Evolutionary conservation across 1,140 invertebrate species (phyloP), one percentile per base, ranked within the genome.

Genomic region (Leptinotarsa texana): DNA sequence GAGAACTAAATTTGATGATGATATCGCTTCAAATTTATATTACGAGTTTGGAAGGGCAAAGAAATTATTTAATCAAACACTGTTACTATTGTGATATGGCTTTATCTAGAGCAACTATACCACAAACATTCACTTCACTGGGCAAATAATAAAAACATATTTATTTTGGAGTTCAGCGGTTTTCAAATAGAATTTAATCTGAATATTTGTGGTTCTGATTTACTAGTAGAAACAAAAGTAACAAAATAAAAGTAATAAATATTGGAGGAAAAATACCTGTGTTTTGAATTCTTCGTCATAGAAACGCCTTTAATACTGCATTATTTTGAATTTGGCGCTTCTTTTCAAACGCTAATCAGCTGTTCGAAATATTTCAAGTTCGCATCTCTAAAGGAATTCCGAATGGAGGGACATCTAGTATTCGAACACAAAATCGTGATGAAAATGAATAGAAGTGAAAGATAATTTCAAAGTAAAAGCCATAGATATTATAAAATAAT

Each of bases 41-140:
- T 5, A 13, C 21, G 13, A 24, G 18, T 24, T 3, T 17, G 13
- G 49, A 71, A 49, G 51, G 48, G 22, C 21, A 49, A 21, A 33
- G 22, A 3, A 49, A 71, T 71, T 71, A 71, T 49, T 71, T 71
- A 62, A 71, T 71, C 69, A 49, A 71, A 62, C n/a, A 71, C 22
- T 62, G 11, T 42, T 17, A 15, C 42, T 33, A 68, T 49, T 68
- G 42, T 68, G n/a, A 21, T 66, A 66, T 66, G 15, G 63, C 17
- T 21, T 66, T 66, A 18, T 57, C 15, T 13, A 57, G 51, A 57
- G 15, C 4, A 8, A n/a, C 66, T 18, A 17, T 17, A 68, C 33
- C 42, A 21, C 42, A 42, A 47, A 18, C 33, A 68, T 68, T 68
- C 15, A 42, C 18, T 42, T 47, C n/a, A 68, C 24, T 3, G 6